Base-by-base conservation (phyloP, 2,113 vertebrate species). In the Scatophagus argus region DNA sequence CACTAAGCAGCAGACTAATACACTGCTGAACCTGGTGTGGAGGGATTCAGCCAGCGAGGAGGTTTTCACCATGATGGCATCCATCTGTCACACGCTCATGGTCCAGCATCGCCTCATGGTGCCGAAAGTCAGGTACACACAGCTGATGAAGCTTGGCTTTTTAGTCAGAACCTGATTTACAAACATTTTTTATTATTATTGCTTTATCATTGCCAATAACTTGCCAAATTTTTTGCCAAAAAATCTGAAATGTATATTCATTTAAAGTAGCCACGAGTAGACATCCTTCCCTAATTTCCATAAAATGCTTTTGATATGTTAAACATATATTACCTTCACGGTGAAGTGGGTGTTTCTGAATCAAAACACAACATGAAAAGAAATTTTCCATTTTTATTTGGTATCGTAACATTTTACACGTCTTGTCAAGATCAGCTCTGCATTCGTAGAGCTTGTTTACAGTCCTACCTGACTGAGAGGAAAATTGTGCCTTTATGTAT, bases 71-170 rank as follows among this genome's bases (percentile, higher is more conserved):
- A 94, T 93, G 94, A 94, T 95, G 98, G 98, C 98, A 1, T 97
- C 96, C 21, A 95, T 99, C 90, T 99, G 98, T 91, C 98, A 99
- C 94, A 98, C 97, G 0, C 93, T 99, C 3, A 99, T 99, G 98
- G 98, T 98, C 56, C 97, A 99, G 88, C 98, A 99, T 86, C 97
- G 97, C 70, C 96, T 99, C 94, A 96, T 98, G 96, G 98, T 99
- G 91, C 98, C 98, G 51, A 97, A 95, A 96, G 98, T 98, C 95
- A 98, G 98, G 98, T 94, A 91, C 32, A 17, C 13, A 52, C 6
- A 55, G 8, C 8, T 55, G 5, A 38, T 63, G 34, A 39, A 19
- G 23, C 0, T 17, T 14, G 1, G 25, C 31, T 39, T 19, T 32
- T 63, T 43, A 9, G 13, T 13, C 5, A 19, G 19, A 34, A 19